These are phyloP conservation scores for Pontoporia blainvillei DNA, from an alignment of 2,113 vertebrate genomes.

Conservation along the genomic window DNA sequence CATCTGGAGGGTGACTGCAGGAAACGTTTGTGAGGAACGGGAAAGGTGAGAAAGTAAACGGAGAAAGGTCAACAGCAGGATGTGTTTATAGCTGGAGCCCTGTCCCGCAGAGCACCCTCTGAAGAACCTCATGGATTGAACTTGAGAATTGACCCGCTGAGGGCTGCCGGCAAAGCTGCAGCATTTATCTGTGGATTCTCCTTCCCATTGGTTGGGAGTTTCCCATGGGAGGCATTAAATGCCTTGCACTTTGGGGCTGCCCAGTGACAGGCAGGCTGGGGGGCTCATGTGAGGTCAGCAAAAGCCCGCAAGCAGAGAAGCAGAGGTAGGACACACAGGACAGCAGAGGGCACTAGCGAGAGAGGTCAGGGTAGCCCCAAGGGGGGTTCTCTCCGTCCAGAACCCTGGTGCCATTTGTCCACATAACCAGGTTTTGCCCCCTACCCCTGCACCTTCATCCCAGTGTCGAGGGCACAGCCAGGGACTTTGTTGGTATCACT, in stretches of 20 bases:
- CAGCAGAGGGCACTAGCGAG: neutral
- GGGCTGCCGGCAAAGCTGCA: fast-evolving
- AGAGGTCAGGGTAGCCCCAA: neutral
- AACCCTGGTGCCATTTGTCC: neutral
- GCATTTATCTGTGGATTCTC: neutral
- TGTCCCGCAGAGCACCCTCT: neutral
- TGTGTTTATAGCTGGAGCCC: neutral
- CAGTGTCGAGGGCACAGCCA: neutral
- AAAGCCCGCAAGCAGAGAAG: neutral
- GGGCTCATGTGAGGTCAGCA: too few relatives aligned
- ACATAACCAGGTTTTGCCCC: neutral
- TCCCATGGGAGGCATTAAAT: neutral
- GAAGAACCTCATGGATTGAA: neutral
- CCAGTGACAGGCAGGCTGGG: too few relatives aligned
- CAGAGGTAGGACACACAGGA: neutral
- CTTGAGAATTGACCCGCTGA: neutral
- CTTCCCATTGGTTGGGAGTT: neutral
- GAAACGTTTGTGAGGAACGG: neutral
- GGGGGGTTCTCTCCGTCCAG: neutral
- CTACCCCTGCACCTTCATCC: neutral
- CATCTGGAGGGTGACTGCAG: neutral
- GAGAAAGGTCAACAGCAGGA: fast-evolving
- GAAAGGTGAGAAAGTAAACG: too few relatives aligned
- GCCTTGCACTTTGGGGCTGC: too few relatives aligned
- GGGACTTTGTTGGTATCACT: neutral